Conservation (phyloP, 1,140 invertebrate genomes). For the Drosophila funebris region DNA sequence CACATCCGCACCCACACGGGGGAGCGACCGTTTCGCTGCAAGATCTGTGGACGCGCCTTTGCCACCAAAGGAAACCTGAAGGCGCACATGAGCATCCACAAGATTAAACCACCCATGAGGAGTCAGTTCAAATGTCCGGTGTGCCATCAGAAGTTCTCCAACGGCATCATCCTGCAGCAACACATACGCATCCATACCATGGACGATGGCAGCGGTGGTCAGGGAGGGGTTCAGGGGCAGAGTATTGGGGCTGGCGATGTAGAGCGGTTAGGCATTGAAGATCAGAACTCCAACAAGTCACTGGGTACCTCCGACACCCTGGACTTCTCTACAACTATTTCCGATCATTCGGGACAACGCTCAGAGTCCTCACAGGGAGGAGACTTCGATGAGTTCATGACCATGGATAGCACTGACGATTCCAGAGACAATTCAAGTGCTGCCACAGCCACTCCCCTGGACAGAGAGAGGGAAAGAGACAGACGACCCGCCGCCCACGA, state of each 20-base stretch:
- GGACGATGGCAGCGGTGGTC: slow-evolving; percentile 86
- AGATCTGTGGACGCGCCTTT: slow-evolving; percentile 97
- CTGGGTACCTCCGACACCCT: slow-evolving; percentile 77
- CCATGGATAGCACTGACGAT: slow-evolving; percentile 80
- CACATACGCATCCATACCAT: slow-evolving; percentile 97
- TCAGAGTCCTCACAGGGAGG: slow-evolving; percentile 80
- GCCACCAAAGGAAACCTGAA: slow-evolving; percentile 99
- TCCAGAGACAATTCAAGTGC: slow-evolving; percentile 70
- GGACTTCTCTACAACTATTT: slow-evolving; percentile 77
- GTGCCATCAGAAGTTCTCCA: slow-evolving; percentile 98
- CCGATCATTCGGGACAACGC: slow-evolving; percentile 76
- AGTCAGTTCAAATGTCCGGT: slow-evolving; percentile 98
- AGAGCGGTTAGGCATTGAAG: slow-evolving; percentile 57
- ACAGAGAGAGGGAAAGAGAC: slow-evolving; percentile 35
- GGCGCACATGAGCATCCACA: slow-evolving; percentile 99
- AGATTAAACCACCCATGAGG: slow-evolving; percentile 95
- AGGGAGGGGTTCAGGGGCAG: not conserved
- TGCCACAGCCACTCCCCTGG: slow-evolving; percentile 52
- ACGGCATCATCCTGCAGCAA: slow-evolving; percentile 97
- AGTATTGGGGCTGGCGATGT: slow-evolving; percentile 21
- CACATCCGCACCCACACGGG: slow-evolving; percentile 95
- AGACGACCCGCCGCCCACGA: slow-evolving; percentile 27
- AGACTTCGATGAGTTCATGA: slow-evolving; percentile 82
- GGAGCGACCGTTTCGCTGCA: slow-evolving; percentile 97
- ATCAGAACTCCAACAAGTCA: slow-evolving; percentile 80